Base-by-base conservation (phyloP, 2,888 invertebrate genomes). In the Celastrina argiolus region DNA sequence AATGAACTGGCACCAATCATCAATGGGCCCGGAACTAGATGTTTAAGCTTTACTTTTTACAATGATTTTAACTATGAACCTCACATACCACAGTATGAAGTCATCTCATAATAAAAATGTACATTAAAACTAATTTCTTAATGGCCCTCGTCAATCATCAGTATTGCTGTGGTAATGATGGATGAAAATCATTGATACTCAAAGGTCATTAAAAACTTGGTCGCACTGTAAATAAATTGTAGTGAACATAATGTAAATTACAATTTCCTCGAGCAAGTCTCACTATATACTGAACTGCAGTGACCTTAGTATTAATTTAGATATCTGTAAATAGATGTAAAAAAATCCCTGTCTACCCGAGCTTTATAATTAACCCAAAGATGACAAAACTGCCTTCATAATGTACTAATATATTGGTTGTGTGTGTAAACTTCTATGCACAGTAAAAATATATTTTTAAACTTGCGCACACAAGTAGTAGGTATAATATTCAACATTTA, bases 1-100 rank as follows among this genome's bases (percentile, higher is more conserved):
- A 89, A 81, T 56, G 87, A 88, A 64, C 74, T 92, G n/a, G 75
- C 77, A n/a, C 82, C 84, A 0, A 81, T 88, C 16, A 78, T 84
- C 0, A 83, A 82, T 7, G 83, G 79, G 1, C 81, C 85, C 0
- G 85, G 81, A 42, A 81, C 83, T 4, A 78, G 84, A 34, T 79
- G 84, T 69, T 75, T 92, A 36, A 91, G 88, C 73, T 92, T 91
- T 70, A 90, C 89, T 42, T 87, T 87, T 74, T 91, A 85, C 69
- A 89, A 88, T 69, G 87, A 88, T 28, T 92, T 90, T 70, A 78
- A 84, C 59, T 91, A 82, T 71, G 91, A 92, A 76, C 87, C 87
- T 2, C 79, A 91, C 70, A 78, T 88, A 74, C 85, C 88, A 65
- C 87, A 88, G 65, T 86, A 86, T 72, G 92, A 92, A 82, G 78